Percentiles rank a stretch among this genome's conserved stretches.
phyloP scores from a whole-genome alignment of 2,797 vertebrate genomes.

The Leuciscus waleckii region DNA sequence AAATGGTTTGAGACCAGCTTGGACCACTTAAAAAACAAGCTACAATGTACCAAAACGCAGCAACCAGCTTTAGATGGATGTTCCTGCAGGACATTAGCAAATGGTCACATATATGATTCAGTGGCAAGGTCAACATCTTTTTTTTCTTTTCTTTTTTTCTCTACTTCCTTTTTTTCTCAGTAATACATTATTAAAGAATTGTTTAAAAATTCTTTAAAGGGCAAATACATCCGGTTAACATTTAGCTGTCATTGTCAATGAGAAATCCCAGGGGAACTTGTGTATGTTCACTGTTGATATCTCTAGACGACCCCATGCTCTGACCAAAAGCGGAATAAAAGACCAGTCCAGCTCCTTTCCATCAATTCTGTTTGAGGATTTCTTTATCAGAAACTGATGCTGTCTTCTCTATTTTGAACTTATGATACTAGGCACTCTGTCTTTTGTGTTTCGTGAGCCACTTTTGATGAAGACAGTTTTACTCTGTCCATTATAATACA shows the following conservation, averaged over 20 bases:
- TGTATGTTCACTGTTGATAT: constrained; percentile 46
- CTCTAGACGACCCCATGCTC: constrained; percentile 49
- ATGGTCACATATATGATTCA: not conserved
- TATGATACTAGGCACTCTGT: constrained; percentile 38
- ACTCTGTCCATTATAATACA: not conserved
- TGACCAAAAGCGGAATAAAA: constrained; percentile 47
- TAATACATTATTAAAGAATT: not conserved
- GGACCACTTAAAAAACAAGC: not conserved
- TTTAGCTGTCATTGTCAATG: constrained; percentile 53
- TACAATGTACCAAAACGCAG: not conserved
- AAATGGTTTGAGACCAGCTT: not conserved
- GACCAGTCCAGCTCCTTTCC: constrained; percentile 29
- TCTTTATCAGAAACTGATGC: constrained; percentile 57
- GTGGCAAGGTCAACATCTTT: not conserved
- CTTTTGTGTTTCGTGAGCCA: constrained; percentile 35
- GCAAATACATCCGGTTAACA: constrained; percentile 38
- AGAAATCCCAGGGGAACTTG: constrained; percentile 41
- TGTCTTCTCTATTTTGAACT: constrained; percentile 29
- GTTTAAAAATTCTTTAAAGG: constrained; percentile 7
- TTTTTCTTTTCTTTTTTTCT: not conserved
- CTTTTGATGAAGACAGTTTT: constrained; percentile 26
- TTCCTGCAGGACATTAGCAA: not conserved
- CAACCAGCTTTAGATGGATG: not conserved
- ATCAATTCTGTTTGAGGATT: constrained; percentile 46
- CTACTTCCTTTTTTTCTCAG: not conserved